Conservation (phyloP, 2,797 vertebrate species). For the Sebastes oblongus region DNA sequence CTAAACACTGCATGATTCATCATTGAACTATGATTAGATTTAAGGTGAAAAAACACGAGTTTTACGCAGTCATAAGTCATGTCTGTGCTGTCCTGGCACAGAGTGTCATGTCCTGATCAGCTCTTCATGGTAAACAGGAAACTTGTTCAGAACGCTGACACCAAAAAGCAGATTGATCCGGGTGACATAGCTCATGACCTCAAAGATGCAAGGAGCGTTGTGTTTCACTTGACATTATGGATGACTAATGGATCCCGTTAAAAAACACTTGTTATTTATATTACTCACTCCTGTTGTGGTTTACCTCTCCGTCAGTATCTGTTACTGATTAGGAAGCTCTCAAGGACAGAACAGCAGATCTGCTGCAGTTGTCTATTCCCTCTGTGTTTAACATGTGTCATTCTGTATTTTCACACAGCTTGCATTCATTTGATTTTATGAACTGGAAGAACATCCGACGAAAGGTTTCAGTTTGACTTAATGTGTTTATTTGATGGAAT, state of each 20-base stretch:
- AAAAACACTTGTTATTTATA: not conserved
- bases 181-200: not conserved
- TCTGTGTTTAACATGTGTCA: not conserved
- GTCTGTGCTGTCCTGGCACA: not conserved
- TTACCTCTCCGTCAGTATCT: slow-evolving; percentile 24
- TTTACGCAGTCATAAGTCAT: not conserved
- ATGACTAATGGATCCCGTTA: not conserved
- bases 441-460: not conserved
- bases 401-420: not conserved
- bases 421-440: not conserved
- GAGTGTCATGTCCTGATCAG: not conserved
- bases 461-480: not conserved
- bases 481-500: not conserved
- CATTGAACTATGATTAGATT: not conserved
- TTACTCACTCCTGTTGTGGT: not conserved
- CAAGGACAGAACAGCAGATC: slow-evolving; percentile 37
- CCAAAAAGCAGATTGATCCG: not conserved
- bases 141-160: not conserved
- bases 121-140: not conserved
- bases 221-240: not conserved
- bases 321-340: slow-evolving; percentile 17
- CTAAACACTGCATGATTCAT: not conserved
- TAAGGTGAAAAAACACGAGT: not conserved
- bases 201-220: not conserved
- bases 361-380: not conserved